These are phyloP conservation scores for Corythornis vintsioides DNA, from an alignment of 2,113 vertebrate genomes.

Conservation along the genomic window DNA sequence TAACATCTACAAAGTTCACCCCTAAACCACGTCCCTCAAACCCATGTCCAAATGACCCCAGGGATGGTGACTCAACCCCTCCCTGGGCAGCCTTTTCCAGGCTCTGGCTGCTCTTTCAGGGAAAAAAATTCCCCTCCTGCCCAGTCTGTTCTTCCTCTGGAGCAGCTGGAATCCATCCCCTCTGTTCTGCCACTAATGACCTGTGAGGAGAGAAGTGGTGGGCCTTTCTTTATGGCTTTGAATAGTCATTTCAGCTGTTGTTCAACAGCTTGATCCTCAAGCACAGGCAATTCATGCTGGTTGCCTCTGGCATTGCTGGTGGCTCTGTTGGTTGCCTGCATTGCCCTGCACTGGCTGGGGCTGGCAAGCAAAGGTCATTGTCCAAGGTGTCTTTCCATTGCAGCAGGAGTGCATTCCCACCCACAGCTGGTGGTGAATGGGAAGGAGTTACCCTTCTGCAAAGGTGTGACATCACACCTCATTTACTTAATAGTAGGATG, in stretches of 20 bases:
- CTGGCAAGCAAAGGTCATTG: not conserved
- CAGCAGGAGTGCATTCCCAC: not conserved
- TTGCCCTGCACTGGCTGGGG: rapidly evolving
- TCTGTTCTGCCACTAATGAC: not conserved
- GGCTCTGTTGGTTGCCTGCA: not conserved
- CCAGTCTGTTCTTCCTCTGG: no score
- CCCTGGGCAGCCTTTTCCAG: no score
- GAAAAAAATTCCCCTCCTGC: no score
- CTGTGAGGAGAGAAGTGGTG: not conserved
- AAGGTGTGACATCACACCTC: not conserved
- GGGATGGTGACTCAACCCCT: no score
- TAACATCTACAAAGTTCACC: no score
- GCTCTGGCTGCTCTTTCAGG: no score
- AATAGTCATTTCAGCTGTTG: not conserved
- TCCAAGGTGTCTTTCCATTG: not conserved
- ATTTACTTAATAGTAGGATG: slow-evolving; percentile 60
- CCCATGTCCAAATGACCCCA: no score
- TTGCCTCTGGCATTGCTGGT: not conserved
- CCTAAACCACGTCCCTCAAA: no score
- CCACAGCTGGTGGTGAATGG: not conserved
- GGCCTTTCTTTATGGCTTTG: not conserved
- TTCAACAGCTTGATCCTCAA: not conserved
- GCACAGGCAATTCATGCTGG: not conserved
- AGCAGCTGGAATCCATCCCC: no score
- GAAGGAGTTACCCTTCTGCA: not conserved